Base-by-base conservation (phyloP, 2,888 invertebrate genomes). In the Philereme vetulata region DNA sequence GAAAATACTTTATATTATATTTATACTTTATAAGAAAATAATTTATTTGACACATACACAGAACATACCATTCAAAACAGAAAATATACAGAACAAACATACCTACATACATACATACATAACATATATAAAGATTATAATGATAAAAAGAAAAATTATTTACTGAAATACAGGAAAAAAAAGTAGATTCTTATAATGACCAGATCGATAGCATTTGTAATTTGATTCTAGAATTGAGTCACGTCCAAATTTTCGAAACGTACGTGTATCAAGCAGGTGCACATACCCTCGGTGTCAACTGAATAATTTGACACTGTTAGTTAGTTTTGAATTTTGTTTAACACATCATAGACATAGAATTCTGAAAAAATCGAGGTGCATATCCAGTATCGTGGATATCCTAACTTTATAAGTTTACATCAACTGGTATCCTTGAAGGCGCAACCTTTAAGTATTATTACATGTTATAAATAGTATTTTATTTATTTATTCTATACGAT, bases 181-280 rank as follows among this genome's bases (percentile, higher is more conserved):
- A n/a, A 36, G 36, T 36, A 6, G 36, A 7, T 8, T 42, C 10
- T 1, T n/a, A 10, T 21, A 21, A 45, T 35, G 44, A 45, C 35
- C 21, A 10, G 34, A 52, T 45, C 35, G 48, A 56, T 42, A 51
- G 48, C 49, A 53, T 52, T 66, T 71, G 78, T 76, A 77, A 80
- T 71, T 75, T 64, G 72, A 82, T 69, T 75, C 72, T 74, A 64
- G 66, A 70, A 74, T 77, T 73, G 72, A 74, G 77, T 79, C 76
- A 78, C 75, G 73, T 78, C 38, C 68, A 55, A 69, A 66, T 72
- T 72, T 63, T 65, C 72, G 65, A 66, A 77, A 75, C 74, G 77
- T 67, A 70, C 68, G 65, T 70, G 68, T 56, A 66, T 65, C 63
- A 56, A 71, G 75, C 81, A 82, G 80, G 79, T 81, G 81, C 71